Evolutionary conservation across 2,797 vertebrate species (phyloP).

Genomic region (Muscicapa comitata): DNA sequence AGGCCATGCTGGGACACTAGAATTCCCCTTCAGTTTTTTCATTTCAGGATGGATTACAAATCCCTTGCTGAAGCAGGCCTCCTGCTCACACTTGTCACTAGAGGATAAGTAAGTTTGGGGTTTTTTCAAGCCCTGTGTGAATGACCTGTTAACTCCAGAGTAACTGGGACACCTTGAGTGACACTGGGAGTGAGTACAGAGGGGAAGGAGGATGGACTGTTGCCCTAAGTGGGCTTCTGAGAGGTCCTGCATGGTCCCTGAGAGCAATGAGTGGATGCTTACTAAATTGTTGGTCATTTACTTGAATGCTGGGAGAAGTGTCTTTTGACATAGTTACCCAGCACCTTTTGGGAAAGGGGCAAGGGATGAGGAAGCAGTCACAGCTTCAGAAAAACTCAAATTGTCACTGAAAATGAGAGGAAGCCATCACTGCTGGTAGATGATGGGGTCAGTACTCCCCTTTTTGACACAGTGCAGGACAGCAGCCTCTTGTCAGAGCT

Average conservation of each 20-base stretch:
- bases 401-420: neutral
- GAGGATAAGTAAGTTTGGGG: neutral
- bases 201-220: neutral
- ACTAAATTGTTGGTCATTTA: fast-evolving
- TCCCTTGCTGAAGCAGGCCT: neutral
- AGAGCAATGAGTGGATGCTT: neutral
- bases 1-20: neutral
- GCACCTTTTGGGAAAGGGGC: neutral
- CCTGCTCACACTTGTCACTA: neutral
- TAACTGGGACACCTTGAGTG: neutral
- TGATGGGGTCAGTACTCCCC: fast-evolving
- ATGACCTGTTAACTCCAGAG: neutral
- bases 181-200: neutral
- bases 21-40: neutral
- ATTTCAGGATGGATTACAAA: neutral
- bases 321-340: neutral
- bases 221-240: neutral
- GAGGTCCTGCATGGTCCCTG: fast-evolving
- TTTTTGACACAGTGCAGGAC: neutral
- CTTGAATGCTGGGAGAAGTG: neutral
- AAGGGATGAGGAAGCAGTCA: neutral
- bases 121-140: neutral
- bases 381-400: neutral
- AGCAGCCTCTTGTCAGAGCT: neutral
- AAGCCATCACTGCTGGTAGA: fast-evolving